Conservation (phyloP, 2,797 vertebrate genomes). For the Fratercula arctica region DNA sequence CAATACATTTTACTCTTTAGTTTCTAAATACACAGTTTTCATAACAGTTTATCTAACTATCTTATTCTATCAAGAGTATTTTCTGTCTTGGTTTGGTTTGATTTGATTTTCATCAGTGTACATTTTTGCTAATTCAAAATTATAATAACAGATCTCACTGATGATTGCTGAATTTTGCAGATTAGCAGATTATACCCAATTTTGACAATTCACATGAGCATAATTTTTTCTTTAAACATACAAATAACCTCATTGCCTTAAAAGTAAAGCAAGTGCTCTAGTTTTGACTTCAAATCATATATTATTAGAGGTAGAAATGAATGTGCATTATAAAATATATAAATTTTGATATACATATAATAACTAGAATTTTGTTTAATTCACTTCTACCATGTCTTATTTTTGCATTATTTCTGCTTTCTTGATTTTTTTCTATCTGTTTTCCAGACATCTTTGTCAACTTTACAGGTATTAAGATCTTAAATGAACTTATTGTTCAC, state of each 20-base stretch:
- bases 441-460: background rate
- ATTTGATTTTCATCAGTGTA: background rate
- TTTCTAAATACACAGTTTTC: background rate
- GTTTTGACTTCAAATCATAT: background rate
- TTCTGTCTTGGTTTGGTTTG: background rate
- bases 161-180: background rate
- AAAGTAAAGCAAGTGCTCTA: background rate
- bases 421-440: background rate
- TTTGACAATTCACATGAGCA: background rate
- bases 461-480: background rate
- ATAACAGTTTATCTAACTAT: background rate
- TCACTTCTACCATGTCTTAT: rapidly evolving
- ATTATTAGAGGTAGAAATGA: background rate
- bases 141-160: background rate
- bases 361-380: background rate
- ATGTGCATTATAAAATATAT: background rate
- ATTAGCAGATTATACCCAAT: background rate
- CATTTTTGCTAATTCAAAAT: background rate
- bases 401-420: background rate
- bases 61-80: background rate
- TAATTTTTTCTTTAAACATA: background rate
- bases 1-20: background rate
- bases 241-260: background rate
- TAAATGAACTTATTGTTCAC: background rate
- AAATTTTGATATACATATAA: background rate